phyloP scores from a whole-genome alignment of 2,113 vertebrate species.

The Scalopus aquaticus region DNA sequence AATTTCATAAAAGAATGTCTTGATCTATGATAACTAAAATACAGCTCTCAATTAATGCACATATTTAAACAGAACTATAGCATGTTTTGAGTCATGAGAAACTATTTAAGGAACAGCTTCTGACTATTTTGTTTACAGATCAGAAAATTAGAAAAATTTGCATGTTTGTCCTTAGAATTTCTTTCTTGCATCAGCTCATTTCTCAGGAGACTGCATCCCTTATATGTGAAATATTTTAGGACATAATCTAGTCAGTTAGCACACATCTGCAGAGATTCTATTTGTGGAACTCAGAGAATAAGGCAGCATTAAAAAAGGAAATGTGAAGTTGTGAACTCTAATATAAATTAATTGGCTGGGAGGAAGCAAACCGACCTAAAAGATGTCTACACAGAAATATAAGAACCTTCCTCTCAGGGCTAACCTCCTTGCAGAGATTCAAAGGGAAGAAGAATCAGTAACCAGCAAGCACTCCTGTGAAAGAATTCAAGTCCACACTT shows the following conservation, averaged over 20 bases:
- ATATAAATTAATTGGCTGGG: conserved; percentile 38
- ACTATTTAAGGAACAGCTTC: conserved; percentile 9
- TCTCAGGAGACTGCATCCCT: neutral
- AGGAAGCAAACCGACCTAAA: neutral
- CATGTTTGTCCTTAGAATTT: conserved; percentile 40
- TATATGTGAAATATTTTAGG: conserved; percentile 52
- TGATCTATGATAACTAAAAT: conserved; percentile 6
- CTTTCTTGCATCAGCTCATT: conserved; percentile 1
- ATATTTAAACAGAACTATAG: neutral
- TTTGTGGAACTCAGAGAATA: conserved; percentile 55
- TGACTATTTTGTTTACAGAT: conserved; percentile 41
- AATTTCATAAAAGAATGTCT: conserved; percentile 69
- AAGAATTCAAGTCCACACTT: neutral
- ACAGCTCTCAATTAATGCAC: neutral
- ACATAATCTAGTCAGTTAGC: conserved; percentile 39
- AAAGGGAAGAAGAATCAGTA: neutral
- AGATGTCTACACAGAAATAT: neutral
- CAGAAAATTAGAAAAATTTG: conserved; percentile 38
- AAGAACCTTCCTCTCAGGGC: neutral
- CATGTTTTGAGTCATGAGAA: conserved; percentile 19
- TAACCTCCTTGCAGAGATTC: neutral
- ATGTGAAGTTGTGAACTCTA: neutral
- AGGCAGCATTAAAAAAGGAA: neutral
- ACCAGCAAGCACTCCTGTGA: neutral
- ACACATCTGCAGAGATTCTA: conserved; percentile 32